Evolutionary conservation across 2,888 invertebrate genomes (phyloP).

Genomic region (Acronicta aceris): DNA sequence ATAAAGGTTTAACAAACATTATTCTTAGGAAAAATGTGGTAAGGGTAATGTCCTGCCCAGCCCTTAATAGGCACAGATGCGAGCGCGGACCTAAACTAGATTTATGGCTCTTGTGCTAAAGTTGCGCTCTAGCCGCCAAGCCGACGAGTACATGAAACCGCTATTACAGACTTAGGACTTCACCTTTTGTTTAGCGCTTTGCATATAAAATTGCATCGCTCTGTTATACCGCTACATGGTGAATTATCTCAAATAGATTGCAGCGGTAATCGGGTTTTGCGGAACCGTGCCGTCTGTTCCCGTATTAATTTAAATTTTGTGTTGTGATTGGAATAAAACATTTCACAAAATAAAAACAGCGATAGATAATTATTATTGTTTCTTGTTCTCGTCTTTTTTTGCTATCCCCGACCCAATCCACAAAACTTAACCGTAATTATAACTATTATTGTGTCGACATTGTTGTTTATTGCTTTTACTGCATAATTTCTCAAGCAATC

Average conservation of each 20-base stretch:
- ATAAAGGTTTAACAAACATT: too few relatives aligned
- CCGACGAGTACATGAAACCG: conserved; percentile 43
- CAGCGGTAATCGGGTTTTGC: conserved; percentile 24
- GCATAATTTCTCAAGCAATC: not conserved
- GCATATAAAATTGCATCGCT: conserved; percentile 42
- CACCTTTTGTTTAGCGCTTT: conserved; percentile 33
- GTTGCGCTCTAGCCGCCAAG: conserved; percentile 21
- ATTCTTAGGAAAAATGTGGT: too few relatives aligned
- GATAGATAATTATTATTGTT: too few relatives aligned
- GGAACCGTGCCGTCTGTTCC: conserved; percentile 7
- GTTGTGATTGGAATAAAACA: not conserved
- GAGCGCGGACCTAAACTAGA: conserved; percentile 46
- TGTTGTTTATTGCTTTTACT: not conserved
- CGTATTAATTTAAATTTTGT: conserved; percentile 8
- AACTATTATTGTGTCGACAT: too few relatives aligned
- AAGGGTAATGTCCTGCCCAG: conserved; percentile 3
- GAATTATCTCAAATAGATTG: conserved; percentile 30
- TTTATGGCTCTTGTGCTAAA: conserved; percentile 45
- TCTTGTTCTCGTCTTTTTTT: not conserved
- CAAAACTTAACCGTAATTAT: too few relatives aligned
- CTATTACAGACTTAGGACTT: conserved; percentile 35
- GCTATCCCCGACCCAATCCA: too few relatives aligned
- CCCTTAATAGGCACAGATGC: conserved; percentile 41
- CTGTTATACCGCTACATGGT: conserved; percentile 39
- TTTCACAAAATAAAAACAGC: too few relatives aligned